Evolutionary conservation across 2,113 vertebrate species (phyloP).

Genomic region (Nycticorax nycticorax): DNA sequence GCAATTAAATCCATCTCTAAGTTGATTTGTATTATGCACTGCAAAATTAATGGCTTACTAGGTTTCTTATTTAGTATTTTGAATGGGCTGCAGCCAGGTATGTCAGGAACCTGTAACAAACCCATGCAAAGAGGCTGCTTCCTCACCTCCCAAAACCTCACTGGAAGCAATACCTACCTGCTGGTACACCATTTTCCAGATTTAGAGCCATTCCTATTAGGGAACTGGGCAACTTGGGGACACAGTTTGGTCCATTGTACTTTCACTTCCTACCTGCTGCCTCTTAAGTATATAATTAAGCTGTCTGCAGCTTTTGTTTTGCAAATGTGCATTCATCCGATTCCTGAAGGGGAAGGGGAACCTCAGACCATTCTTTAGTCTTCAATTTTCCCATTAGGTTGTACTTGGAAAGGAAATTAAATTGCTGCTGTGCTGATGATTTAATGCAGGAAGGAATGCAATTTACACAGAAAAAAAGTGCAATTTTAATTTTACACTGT

Average conservation of each 20-base stretch:
- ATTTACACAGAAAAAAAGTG: conserved; percentile 49
- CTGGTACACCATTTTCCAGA: neutral
- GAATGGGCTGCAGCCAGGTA: neutral
- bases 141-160: neutral
- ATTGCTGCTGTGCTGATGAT: conserved; percentile 34
- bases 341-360: neutral
- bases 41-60: neutral
- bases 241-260: neutral
- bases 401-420: conserved; percentile 51
- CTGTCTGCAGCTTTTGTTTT: conserved; percentile 1
- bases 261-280: neutral
- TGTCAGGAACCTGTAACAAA: neutral
- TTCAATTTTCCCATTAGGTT: conserved; percentile 47
- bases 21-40: neutral
- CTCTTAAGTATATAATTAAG: neutral
- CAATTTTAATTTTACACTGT: conserved; percentile 60
- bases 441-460: conserved; percentile 36
- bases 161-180: neutral
- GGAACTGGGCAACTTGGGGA: neutral
- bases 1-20: neutral
- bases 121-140: neutral
- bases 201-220: neutral
- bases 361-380: neutral
- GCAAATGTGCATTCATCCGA: neutral
- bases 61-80: neutral